Percentiles rank a stretch among this genome's conserved stretches.
These are phyloP conservation scores for Elanoides forficatus DNA, from an alignment of 2,113 vertebrate genomes.

Conservation along the genomic window DNA sequence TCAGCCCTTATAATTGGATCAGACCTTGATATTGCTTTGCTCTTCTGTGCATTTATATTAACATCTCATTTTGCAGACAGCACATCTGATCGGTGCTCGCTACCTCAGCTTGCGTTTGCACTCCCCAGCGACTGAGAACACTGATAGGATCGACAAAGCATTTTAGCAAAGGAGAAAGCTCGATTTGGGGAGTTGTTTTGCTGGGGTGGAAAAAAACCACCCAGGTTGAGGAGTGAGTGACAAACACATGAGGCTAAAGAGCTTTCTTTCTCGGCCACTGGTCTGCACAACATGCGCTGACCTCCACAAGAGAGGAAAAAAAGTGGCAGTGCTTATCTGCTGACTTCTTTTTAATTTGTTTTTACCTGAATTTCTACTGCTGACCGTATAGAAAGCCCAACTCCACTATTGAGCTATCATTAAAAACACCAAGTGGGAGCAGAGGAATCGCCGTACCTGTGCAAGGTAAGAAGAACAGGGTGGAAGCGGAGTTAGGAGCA, in stretches of 20 bases:
- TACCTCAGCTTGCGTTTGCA: background rate
- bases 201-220: background rate
- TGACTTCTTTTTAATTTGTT: background rate
- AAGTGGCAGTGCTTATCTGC: background rate
- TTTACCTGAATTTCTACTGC: background rate
- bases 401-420: background rate
- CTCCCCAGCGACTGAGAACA: accelerated
- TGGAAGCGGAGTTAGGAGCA: background rate
- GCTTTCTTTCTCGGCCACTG: background rate
- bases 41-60: background rate
- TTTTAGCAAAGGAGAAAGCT: background rate
- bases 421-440: background rate
- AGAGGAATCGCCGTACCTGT: accelerated
- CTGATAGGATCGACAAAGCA: background rate
- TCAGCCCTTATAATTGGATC: background rate
- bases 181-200: background rate
- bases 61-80: background rate
- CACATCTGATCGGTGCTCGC: background rate
- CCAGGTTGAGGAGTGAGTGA: background rate
- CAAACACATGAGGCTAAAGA: background rate
- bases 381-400: background rate
- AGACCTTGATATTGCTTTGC: background rate
- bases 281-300: background rate
- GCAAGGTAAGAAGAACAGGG: accelerated
- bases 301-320: background rate